Percentiles rank a stretch among this genome's conserved stretches.
Conservation (phyloP, 35 echinoderm and acorn worm species). For the Strongylocentrotus purpuratus region DNA sequence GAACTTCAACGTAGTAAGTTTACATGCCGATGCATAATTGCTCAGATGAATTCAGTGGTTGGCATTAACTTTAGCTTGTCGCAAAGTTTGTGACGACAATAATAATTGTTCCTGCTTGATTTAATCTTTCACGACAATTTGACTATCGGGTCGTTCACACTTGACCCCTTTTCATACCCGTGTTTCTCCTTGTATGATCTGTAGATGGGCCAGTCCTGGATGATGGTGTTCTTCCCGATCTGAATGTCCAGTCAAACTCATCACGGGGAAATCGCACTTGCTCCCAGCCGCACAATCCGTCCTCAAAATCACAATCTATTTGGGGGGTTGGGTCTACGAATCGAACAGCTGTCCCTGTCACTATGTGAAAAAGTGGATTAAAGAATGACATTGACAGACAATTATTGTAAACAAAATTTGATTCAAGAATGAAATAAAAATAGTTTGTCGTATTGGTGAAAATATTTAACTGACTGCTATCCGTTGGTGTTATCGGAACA, state of each 20-base stretch:
- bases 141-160: neutral
- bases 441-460: too few species aligned
- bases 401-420: too few species aligned
- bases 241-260: neutral
- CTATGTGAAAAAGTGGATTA: too few species aligned
- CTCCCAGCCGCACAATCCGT: neutral
- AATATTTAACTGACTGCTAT: too few species aligned
- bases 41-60: neutral
- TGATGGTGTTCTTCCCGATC: neutral
- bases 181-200: neutral
- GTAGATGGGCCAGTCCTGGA: neutral
- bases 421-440: too few species aligned
- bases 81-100: neutral
- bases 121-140: neutral
- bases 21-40: neutral
- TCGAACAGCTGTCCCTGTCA: too few species aligned
- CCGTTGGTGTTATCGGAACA: too few species aligned
- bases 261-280: neutral
- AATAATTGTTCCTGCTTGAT: neutral
- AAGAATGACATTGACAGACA: too few species aligned
- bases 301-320: constrained; percentile 1
- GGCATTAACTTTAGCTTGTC: neutral
- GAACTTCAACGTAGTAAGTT: too few species aligned
- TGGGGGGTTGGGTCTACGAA: neutral
- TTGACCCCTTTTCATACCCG: neutral